phyloP scores from a whole-genome alignment of 2,797 vertebrate genomes.

The Brachyalestes nurse region DNA sequence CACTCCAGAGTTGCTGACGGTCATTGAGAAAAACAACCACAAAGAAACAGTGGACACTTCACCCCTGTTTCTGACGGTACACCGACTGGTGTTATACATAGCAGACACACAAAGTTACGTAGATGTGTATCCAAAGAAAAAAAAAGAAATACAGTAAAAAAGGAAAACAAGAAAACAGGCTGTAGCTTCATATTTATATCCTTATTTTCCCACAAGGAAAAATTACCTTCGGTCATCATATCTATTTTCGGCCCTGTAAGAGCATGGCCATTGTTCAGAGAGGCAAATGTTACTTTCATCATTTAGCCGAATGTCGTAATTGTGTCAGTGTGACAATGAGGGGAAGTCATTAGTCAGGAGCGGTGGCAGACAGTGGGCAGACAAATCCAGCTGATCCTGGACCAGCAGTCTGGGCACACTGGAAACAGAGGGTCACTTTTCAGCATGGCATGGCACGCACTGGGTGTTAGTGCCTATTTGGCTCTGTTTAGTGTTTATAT shows the following conservation, averaged over 20 bases:
- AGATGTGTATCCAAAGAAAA: conserved; percentile 4
- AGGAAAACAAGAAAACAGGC: conserved; percentile 25
- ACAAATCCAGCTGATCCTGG: conserved; percentile 12
- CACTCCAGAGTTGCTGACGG: conserved; percentile 63
- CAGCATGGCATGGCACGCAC: neutral
- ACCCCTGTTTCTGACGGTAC: conserved; percentile 49
- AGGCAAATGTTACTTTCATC: conserved; percentile 73
- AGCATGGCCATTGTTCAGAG: conserved; percentile 75
- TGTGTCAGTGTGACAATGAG: conserved; percentile 74
- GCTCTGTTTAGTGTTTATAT: neutral
- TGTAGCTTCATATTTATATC: conserved; percentile 55
- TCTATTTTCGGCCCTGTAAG: conserved; percentile 71
- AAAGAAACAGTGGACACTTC: conserved; percentile 13
- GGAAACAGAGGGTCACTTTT: neutral
- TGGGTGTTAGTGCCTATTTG: neutral
- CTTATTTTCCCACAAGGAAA: conserved; percentile 64
- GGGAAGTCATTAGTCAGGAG: conserved; percentile 80
- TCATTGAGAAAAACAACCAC: conserved; percentile 36
- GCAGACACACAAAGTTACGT: conserved; percentile 6
- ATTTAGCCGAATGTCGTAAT: conserved; percentile 71
- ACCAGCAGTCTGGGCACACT: conserved; percentile 22
- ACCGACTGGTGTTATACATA: conserved; percentile 27
- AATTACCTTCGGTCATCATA: conserved; percentile 73
- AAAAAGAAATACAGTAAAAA: neutral
- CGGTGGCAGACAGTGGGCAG: conserved; percentile 57